A percentile compares a stretch with the other conserved stretches of the same genome.
These are phyloP conservation scores for Sesia bembeciformis DNA, from an alignment of 2,888 invertebrate species.

Conservation along the genomic window DNA sequence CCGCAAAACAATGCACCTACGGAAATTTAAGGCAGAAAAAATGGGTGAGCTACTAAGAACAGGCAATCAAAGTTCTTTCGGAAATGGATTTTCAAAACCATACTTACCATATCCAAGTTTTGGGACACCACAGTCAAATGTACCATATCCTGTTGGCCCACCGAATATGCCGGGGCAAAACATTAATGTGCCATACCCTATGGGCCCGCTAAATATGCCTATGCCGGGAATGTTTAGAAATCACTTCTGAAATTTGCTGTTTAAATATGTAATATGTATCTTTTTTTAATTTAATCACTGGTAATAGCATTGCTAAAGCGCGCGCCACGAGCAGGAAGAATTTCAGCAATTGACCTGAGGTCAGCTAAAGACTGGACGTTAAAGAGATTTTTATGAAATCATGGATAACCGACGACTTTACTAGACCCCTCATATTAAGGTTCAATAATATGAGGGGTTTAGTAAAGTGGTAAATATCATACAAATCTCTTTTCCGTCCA, in stretches of 20 bases:
- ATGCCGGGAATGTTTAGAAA: constrained; percentile 78
- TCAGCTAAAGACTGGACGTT: too few relatives aligned
- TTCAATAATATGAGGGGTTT: too few relatives aligned
- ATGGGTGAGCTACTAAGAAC: constrained; percentile 82
- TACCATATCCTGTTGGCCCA: constrained; percentile 77
- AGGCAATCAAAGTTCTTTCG: constrained; percentile 42
- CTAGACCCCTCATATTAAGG: too few relatives aligned
- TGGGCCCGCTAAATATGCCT: constrained; percentile 84
- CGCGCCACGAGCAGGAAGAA: too few relatives aligned
- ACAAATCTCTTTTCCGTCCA: too few relatives aligned
- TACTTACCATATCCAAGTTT: constrained; percentile 60
- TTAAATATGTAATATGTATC: too few relatives aligned
- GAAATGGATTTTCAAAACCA: constrained; percentile 53
- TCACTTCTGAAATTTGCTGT: constrained; percentile 39
- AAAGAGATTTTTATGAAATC: too few relatives aligned
- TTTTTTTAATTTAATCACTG: too few relatives aligned
- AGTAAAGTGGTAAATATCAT: too few relatives aligned
- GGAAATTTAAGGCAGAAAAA: constrained; percentile 95
- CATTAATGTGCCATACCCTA: constrained; percentile 78
- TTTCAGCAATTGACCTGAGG: too few relatives aligned
- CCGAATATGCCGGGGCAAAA: constrained; percentile 64
- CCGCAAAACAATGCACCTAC: constrained; percentile 75
- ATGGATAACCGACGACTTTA: too few relatives aligned
- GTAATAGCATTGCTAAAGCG: too few relatives aligned
- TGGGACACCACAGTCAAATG: constrained; percentile 56